Base-by-base conservation (phyloP, 2,888 invertebrate species). In the Hemaris fuciformis region DNA sequence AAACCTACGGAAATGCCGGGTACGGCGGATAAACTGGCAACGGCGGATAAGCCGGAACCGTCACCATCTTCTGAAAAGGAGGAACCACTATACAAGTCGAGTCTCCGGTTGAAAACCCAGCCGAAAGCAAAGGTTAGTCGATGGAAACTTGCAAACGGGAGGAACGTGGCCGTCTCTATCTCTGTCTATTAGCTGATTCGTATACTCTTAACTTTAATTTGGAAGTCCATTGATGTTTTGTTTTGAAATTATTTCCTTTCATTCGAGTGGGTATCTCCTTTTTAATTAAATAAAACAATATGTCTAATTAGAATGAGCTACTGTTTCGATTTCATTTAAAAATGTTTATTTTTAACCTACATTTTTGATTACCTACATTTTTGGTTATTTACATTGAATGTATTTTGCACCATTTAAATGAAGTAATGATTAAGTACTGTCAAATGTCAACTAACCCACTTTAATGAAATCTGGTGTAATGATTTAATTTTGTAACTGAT, bases 71-170 rank as follows among this genome's bases (percentile, higher is more conserved):
- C 86, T 15, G 92, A 92, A 63, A 91, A 88, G 70, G 92, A 92
- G 72, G 92, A 91, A 73, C 92, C 92, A 46, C 83, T 92, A 62
- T 91, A 82, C 91, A 91, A 91, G 78, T 92, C 92, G 69, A 92
- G 89, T 69, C 91, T 92, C 27, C 88, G 88, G 63, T 72, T 90
- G 69, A 89, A 86, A 80, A 70, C 75, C 60, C 87, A 83, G 73
- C 77, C 81, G 7, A 89, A 87, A 75, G 78, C 82, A 64, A 92
- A 92, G 92, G 92, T 92, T 77, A 92, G 92, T 91, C 83, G 69
- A 71, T 69, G 77, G 70, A 66, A 63, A 65, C 64, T 65, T 66
- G 59, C 64, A 60, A 62, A 69, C 64, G 71, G 74, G 72, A 68
- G 69, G 72, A 62, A 63, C 71, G 75, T 68, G 67, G 71, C 69